These are phyloP conservation scores for Passerina amoena DNA, from an alignment of 2,113 vertebrate species.

Conservation along the genomic window DNA sequence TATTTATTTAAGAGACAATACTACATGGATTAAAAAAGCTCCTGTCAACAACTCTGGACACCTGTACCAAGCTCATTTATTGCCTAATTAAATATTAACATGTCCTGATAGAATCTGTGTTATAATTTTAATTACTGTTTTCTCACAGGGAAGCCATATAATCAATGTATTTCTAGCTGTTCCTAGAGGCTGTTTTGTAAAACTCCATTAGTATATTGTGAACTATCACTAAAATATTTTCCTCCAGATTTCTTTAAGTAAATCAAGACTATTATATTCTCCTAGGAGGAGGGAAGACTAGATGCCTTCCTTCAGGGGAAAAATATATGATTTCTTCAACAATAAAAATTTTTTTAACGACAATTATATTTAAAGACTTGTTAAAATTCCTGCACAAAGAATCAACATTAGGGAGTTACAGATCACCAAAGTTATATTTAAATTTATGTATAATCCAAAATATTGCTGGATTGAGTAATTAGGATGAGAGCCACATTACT, in stretches of 20 bases:
- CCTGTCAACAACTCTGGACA: slow-evolving; percentile 39
- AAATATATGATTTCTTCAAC: not conserved
- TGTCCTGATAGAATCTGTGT: slow-evolving; percentile 60
- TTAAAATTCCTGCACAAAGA: not conserved
- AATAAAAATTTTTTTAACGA: not conserved
- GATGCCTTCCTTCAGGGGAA: not conserved
- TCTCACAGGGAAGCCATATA: slow-evolving; percentile 58
- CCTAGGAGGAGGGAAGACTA: not conserved
- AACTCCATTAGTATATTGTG: slow-evolving; percentile 40
- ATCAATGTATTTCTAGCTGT: slow-evolving; percentile 63
- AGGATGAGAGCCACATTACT: not conserved
- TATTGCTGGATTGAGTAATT: slow-evolving; percentile 8
- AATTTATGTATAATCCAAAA: not conserved
- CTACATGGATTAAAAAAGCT: slow-evolving; percentile 26
- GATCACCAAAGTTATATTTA: not conserved
- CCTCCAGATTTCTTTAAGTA: slow-evolving; percentile 19
- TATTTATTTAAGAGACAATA: slow-evolving; percentile 44
- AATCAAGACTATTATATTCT: slow-evolving; percentile 21
- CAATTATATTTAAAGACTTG: not conserved
- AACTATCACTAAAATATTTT: slow-evolving; percentile 55
- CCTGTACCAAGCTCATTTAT: slow-evolving; percentile 46
- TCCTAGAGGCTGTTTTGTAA: slow-evolving; percentile 57
- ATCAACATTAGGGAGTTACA: not conserved
- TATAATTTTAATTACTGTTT: slow-evolving; percentile 69
- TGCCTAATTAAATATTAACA: slow-evolving; percentile 69